Conservation (phyloP, 2,113 vertebrate genomes). For the Galbula dea region DNA sequence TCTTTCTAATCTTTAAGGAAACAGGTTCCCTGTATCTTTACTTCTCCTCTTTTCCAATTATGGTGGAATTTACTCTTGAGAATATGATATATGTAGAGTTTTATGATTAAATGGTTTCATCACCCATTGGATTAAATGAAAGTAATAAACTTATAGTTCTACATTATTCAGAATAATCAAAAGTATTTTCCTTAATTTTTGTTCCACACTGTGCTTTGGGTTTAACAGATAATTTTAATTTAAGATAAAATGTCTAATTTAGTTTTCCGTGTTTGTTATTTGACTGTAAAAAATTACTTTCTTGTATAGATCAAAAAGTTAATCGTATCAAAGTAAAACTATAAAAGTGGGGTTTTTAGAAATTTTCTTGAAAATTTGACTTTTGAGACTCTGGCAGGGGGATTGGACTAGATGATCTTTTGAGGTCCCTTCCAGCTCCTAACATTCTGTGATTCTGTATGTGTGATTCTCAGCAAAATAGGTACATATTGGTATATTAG, state of each 20-base stretch:
- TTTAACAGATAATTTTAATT: background rate
- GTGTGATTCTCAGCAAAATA: background rate
- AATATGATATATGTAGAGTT: background rate
- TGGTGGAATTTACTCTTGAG: background rate
- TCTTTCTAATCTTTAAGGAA: background rate
- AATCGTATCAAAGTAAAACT: background rate
- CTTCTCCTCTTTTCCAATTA: background rate
- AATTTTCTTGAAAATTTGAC: background rate
- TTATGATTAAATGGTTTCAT: background rate
- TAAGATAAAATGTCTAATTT: background rate
- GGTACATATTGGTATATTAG: background rate
- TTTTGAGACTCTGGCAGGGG: background rate
- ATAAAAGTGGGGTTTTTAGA: background rate
- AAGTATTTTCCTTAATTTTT: background rate
- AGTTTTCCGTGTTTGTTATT: background rate
- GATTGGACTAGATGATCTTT: too few relatives aligned
- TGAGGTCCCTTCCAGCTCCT: too few relatives aligned
- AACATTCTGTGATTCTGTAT: too few relatives aligned
- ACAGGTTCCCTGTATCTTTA: background rate
- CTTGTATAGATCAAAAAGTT: background rate
- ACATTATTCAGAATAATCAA: background rate
- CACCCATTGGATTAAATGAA: background rate
- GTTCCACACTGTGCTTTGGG: background rate
- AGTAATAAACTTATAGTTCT: background rate
- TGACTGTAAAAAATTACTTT: rapidly evolving